Conservation (phyloP, 2,888 invertebrate genomes). For the Lochmaea crataegi region DNA sequence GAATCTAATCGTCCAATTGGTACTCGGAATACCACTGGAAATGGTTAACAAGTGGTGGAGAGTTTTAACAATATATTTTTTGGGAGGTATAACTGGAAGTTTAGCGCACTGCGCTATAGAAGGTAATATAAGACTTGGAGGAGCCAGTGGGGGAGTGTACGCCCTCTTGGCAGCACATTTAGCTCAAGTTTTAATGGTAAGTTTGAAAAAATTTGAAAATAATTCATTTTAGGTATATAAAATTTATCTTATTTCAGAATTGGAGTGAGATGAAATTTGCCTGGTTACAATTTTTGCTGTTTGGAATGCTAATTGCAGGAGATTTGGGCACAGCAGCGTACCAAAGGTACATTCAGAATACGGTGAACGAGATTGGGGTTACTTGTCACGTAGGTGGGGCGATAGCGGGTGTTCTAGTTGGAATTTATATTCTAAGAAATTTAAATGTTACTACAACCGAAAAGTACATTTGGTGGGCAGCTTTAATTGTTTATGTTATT, state of each 20-base stretch:
- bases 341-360: constrained; percentile 79
- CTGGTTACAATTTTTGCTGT: constrained; percentile 82
- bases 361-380: constrained; percentile 81
- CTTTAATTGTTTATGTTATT: constrained; percentile 75
- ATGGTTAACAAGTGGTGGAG: constrained; percentile 98
- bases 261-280: constrained; percentile 97
- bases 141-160: constrained; percentile 96
- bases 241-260: constrained; percentile 72
- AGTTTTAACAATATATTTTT: constrained; percentile 84
- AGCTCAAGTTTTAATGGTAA: constrained; percentile 89
- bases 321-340: constrained; percentile 93
- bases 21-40: constrained; percentile 94
- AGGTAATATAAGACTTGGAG: constrained; percentile 84
- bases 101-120: constrained; percentile 86
- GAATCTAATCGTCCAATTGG: constrained; percentile 91
- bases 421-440: constrained; percentile 74
- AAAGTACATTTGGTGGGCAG: constrained; percentile 73
- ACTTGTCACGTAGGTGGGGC: constrained; percentile 94
- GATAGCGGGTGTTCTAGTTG: constrained; percentile 81
- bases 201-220: background rate
- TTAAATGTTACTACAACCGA: constrained; percentile 73
- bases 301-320: constrained; percentile 80
- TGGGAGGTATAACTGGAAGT: constrained; percentile 88
- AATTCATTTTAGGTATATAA: background rate
- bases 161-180: constrained; percentile 93